A percentile compares a stretch with the other conserved stretches of the same genome.
Conservation (phyloP, 1,140 invertebrate species). For the Drosophila seguyi region DNA sequence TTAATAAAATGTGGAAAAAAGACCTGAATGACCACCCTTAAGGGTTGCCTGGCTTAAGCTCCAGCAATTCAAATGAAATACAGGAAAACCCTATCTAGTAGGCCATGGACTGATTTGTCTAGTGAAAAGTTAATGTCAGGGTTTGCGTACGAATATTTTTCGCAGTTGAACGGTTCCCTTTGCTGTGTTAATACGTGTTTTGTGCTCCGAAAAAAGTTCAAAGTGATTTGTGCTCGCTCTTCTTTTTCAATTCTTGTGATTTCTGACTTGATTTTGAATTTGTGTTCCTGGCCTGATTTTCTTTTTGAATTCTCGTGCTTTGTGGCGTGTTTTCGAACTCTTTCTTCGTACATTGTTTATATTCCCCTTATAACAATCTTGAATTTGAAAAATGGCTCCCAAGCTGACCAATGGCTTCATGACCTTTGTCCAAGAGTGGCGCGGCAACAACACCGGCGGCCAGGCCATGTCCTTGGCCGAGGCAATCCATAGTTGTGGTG, state of each 20-base stretch:
- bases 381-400: constrained; percentile 52
- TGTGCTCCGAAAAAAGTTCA: not conserved
- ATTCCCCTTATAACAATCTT: no score
- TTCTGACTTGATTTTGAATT: not conserved
- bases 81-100: not conserved
- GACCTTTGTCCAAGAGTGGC: constrained; percentile 52
- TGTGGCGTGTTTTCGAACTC: not conserved
- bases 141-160: no score
- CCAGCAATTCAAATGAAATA: not conserved
- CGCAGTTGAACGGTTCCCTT: not conserved
- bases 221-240: not conserved
- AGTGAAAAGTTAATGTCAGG: no score
- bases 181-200: not conserved
- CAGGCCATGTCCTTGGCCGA: not conserved
- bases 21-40: not conserved
- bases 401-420: constrained; percentile 42
- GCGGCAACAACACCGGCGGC: not conserved
- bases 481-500: constrained; percentile 26
- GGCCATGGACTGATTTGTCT: no score
- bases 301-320: not conserved
- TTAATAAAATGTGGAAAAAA: not conserved
- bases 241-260: not conserved
- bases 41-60: not conserved
- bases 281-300: not conserved
- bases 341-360: no score